Conservation (phyloP, 2,888 invertebrate genomes). For the Drosophila mettleri region DNA sequence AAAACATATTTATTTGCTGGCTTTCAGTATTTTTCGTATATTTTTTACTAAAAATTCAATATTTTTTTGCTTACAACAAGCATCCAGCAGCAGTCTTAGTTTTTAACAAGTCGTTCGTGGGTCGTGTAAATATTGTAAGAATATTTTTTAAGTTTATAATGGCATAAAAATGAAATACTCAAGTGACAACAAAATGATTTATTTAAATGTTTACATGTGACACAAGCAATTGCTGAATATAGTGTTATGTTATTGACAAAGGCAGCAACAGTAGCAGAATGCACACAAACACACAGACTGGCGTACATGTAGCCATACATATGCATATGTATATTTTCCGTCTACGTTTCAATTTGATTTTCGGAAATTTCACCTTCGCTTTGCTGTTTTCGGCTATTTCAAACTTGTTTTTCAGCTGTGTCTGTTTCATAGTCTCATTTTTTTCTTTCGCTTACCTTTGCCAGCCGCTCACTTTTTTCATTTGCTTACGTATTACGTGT, state of each 20-base stretch:
- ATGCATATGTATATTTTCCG: constrained; percentile 74
- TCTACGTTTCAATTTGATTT: constrained; percentile 80
- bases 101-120: constrained; percentile 68
- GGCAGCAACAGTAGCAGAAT: constrained; percentile 48
- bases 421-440: constrained; percentile 70
- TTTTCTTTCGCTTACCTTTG: constrained; percentile 57
- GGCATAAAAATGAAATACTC: constrained; percentile 7
- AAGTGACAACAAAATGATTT: constrained; percentile 28
- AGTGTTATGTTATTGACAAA: constrained; percentile 21
- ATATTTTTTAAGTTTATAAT: constrained; percentile 27
- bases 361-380: constrained; percentile 78
- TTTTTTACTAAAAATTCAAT: constrained; percentile 6
- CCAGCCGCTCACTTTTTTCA: constrained; percentile 77
- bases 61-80: constrained; percentile 23
- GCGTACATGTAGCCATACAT: constrained; percentile 54
- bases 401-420: constrained; percentile 79
- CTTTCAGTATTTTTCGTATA: constrained; percentile 40
- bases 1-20: constrained; percentile 2
- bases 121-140: constrained; percentile 67
- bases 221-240: constrained; percentile 9
- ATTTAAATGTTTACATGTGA: constrained; percentile 7
- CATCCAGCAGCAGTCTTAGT: constrained; percentile 28
- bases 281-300: constrained; percentile 38
- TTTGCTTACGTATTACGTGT: constrained; percentile 80
- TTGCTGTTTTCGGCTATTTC: constrained; percentile 80